Evolutionary conservation across 2,113 vertebrate species (phyloP), one percentile per base, ranked within the genome.

Genomic region (Anolis sagrei): DNA sequence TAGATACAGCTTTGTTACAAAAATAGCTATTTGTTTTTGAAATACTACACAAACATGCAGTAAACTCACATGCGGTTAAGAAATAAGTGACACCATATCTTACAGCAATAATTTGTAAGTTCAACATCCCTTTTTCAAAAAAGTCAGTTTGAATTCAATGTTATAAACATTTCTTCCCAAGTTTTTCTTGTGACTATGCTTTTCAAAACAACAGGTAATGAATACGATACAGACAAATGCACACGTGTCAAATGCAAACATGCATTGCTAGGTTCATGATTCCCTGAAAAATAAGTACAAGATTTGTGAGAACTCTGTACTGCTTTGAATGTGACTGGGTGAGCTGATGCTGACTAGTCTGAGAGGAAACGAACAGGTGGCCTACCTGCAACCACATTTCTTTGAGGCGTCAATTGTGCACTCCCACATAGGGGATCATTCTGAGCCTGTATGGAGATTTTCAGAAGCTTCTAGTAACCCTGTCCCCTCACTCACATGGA

Each of bases 21-120:
- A 92, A 89, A 89, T 92, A 66, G 85, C 84, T 75, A 76, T 85
- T 76, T 92, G 93, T 86, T 92, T 93, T 92, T 78, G 74, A 95
- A 93, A 83, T 49, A 78, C 13, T 49, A 62, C 78, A 79, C 62
- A 83, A 88, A 92, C 86, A 89, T 81, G 90, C 88, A 92, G 81
- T 44, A 87, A 90, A 87, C 79, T 92, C 91, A 54, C 89, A 92
- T 93, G 93, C 93, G 94, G 86, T 54, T 29, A 54, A 48, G 75
- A 25, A 75, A 87, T 11, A 82, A 83, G 73, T 79, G 88, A 89
- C 88, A 76, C 2, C 0, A 13, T 82, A 83, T 84, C 62, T 86
- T 77, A 73, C 76, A 70, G 51, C 0, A 7, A 70, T 66, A 72
- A 76, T 34, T 84, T 83, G 90, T 90, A 90, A 95, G 93, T 86